These are phyloP conservation scores for Agonopterix alstromeriana DNA, from an alignment of 2,888 invertebrate species.

Conservation along the genomic window DNA sequence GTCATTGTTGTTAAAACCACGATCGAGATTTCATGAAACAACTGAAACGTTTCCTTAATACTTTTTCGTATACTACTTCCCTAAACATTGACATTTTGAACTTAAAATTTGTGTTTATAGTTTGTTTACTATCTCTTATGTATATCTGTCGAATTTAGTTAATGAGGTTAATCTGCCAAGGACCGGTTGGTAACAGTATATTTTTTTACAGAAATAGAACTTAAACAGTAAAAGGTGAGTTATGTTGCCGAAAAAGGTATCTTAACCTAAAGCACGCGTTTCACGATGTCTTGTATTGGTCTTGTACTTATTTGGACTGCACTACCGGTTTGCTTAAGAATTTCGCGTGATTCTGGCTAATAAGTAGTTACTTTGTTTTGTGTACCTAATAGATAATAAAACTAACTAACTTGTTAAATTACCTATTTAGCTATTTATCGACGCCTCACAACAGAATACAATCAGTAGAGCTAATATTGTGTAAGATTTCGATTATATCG, in stretches of 20 bases:
- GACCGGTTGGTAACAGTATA: conserved; percentile 4
- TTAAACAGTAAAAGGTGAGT: conserved; percentile 15
- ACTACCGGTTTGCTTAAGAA: conserved; percentile 18
- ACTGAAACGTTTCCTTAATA: too few relatives aligned
- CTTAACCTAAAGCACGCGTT: conserved; percentile 10
- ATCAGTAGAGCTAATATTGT: too few relatives aligned
- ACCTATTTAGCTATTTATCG: too few relatives aligned
- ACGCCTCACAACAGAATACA: too few relatives aligned
- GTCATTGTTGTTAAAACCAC: conserved; percentile 24
- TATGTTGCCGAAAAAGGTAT: conserved; percentile 16
- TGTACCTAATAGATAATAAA: too few relatives aligned
- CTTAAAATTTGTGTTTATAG: background rate
- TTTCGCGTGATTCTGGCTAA: conserved; percentile 13
- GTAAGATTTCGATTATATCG: too few relatives aligned
- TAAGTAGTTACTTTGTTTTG: too few relatives aligned
- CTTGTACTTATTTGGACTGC: conserved; percentile 19
- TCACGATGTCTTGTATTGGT: conserved; percentile 14
- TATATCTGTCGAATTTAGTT: conserved; percentile 3
- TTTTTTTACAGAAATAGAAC: conserved; percentile 6
- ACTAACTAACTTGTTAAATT: too few relatives aligned
- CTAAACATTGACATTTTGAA: background rate
- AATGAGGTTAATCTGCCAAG: conserved; percentile 13
- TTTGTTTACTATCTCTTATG: background rate
- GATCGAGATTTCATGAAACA: too few relatives aligned
- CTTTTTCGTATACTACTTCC: too few relatives aligned